Evolutionary conservation across 2,113 vertebrate genomes (phyloP), one percentile per base, ranked within the genome.

Genomic region (Dolichallabes microphthalmus): DNA sequence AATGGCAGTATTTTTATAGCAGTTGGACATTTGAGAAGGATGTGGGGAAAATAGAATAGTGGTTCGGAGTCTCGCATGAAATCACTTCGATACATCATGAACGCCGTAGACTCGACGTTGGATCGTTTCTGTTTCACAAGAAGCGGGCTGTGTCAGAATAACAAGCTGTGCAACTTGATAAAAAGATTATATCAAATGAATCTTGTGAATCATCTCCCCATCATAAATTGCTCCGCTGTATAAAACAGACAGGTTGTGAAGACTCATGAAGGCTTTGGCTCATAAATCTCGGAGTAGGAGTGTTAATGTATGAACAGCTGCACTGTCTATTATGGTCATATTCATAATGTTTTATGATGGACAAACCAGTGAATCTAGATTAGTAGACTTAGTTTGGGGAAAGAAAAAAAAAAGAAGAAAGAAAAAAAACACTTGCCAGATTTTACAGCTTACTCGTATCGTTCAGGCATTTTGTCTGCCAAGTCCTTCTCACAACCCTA

Each of bases 401-500:
- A 39, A 39, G 5, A 39, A 39, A 39, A 6, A 6, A 45, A 7
- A 45, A 45, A 9, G 6, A 45, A 0, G 6, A 45, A 45, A 39
- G 4, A 39, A 39, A 3, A 53, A 79, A 79, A 75, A 30, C 15
- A 2, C 1, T 57, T 12, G 57, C 76, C 76, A 84, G 85, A 81
- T 12, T n/a, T 71, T 74, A 68, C 76, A 84, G 76, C 61, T 82
- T 64, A 69, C 25, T 78, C 52, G 61, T 52, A 52, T 74, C 78
- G n/a, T 50, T 35, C 81, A 83, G 27, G n/a, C n/a, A 53, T 19
- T 25, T 17, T 83, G 63, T 86, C 82, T 90, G 91, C 91, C 92
- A 94, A 88, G 87, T 87, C 84, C 61, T 84, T 61, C 84, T 81
- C 69, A 73, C 77, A 91, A 89, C 88, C 83, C 84, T 73, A 78